phyloP scores from a whole-genome alignment of 2,113 vertebrate species.

The Illadopsis cleaveri region DNA sequence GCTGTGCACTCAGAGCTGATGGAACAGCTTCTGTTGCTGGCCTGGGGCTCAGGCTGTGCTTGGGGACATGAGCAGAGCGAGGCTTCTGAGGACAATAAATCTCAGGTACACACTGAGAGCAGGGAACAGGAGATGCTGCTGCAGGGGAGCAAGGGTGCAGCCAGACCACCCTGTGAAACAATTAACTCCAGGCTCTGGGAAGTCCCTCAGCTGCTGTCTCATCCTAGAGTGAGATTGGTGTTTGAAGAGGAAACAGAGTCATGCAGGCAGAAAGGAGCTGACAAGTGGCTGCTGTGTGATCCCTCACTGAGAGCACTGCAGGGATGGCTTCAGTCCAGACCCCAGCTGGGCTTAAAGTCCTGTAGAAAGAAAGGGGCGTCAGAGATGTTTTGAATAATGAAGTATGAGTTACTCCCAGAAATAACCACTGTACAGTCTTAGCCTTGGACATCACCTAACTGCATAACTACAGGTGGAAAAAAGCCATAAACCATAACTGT shows the following conservation, averaged over 20 bases:
- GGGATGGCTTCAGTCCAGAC: not conserved
- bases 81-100: not conserved
- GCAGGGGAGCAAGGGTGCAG: not conserved
- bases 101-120: not conserved
- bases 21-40: not conserved
- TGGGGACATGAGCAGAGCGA: accelerated
- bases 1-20: not conserved
- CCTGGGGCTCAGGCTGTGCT: conserved; percentile 11
- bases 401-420: not conserved
- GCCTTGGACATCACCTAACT: not conserved
- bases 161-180: not conserved
- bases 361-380: not conserved
- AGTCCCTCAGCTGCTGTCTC: not conserved
- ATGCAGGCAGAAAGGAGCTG: not conserved
- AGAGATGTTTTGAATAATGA: not conserved
- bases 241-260: not conserved
- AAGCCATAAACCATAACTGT: not conserved
- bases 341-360: not conserved
- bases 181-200: not conserved
- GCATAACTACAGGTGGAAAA: not conserved
- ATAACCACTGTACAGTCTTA: not conserved
- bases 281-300: not conserved
- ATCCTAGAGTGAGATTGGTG: not conserved
- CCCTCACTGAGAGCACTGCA: not conserved
- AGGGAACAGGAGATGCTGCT: not conserved